phyloP scores from a whole-genome alignment of 2,797 vertebrate species.

The Chelidonichthys spinosus region DNA sequence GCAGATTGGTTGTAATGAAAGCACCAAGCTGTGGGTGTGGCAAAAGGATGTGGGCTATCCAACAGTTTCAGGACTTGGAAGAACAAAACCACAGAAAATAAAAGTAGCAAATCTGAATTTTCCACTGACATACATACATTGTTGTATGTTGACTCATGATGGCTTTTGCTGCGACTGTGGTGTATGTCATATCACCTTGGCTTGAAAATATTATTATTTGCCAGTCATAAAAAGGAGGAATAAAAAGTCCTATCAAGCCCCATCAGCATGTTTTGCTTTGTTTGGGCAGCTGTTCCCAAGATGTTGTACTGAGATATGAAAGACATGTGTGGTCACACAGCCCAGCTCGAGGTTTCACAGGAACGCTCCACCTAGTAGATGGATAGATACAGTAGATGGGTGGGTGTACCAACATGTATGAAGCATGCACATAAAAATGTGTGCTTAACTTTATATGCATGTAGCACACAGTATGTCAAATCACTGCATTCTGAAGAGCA shows the following conservation, averaged over 20 bases:
- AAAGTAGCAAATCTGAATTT: conserved; percentile 30
- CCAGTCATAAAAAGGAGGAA: conserved; percentile 9
- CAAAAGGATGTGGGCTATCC: conserved; percentile 33
- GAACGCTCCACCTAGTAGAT: conserved; percentile 21
- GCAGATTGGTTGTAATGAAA: conserved; percentile 40
- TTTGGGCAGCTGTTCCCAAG: conserved; percentile 46
- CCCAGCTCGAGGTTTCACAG: conserved; percentile 4
- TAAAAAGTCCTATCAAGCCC: conserved; percentile 18
- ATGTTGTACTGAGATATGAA: conserved; percentile 44
- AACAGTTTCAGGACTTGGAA: conserved; percentile 33
- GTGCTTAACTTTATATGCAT: conserved; percentile 14
- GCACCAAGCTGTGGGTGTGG: conserved; percentile 46
- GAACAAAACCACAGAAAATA: conserved; percentile 16
- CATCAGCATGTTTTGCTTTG: conserved; percentile 44
- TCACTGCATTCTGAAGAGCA: background rate
- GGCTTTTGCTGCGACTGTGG: conserved; percentile 2
- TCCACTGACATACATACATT: background rate
- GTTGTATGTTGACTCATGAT: background rate
- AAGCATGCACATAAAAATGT: background rate
- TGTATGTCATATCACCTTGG: conserved; percentile 1
- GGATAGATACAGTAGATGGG: conserved; percentile 6
- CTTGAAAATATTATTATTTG: conserved; percentile 15
- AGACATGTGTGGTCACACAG: conserved; percentile 35
- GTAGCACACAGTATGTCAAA: background rate
- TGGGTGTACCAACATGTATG: background rate